phyloP scores from a whole-genome alignment of 2,797 vertebrate species.

The Liasis olivaceus region DNA sequence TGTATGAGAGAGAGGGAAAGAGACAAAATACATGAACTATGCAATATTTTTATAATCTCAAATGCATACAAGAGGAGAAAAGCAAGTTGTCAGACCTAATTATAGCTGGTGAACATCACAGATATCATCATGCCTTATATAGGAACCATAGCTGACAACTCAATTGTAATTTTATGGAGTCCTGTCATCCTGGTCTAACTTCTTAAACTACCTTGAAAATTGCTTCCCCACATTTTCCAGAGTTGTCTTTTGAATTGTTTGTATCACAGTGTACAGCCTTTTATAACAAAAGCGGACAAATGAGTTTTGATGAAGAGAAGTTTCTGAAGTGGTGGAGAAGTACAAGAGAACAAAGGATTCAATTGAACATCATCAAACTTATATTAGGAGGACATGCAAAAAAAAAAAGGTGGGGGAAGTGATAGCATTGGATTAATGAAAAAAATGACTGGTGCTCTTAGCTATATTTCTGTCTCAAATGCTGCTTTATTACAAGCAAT shows the following conservation, averaged over 20 bases:
- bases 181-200: background rate
- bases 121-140: background rate
- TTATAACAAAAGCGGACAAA: background rate
- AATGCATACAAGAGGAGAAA: background rate
- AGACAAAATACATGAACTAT: background rate
- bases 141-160: background rate
- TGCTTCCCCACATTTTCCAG: background rate
- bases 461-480: background rate
- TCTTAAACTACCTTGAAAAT: background rate
- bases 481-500: background rate
- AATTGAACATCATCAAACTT: background rate
- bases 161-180: constrained; percentile 2
- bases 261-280: background rate
- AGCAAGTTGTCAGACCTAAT: constrained; percentile 3
- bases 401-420: background rate
- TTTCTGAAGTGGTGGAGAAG: background rate
- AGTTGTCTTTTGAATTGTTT: background rate
- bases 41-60: background rate
- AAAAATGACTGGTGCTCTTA: background rate
- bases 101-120: background rate
- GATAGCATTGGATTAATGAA: background rate
- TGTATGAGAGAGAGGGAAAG: no score
- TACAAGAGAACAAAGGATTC: background rate
- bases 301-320: background rate
- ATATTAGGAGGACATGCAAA: background rate